Evolutionary conservation across 2,888 invertebrate genomes (phyloP), one percentile per base, ranked within the genome.

Genomic region (Idaea dimidiata): DNA sequence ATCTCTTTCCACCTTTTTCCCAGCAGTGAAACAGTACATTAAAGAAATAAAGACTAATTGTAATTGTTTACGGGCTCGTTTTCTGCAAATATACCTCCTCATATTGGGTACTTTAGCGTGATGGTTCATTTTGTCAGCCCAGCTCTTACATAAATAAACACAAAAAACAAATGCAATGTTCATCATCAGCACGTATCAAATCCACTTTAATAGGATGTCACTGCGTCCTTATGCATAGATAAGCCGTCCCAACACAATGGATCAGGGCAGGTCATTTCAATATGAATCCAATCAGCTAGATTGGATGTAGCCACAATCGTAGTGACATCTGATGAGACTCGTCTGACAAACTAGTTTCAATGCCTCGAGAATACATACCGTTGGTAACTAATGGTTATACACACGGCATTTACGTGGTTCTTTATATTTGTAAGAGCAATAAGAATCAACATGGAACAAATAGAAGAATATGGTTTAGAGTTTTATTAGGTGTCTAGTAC

Each of bases 261-360:
- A 43, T 43, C 43, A 43, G 77, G 75, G 71, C 73, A 70, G 79
- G 79, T 80, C 79, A 79, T 80, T 86, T 81, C 86, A 85, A 87
- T 86, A 82, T 83, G 81, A 82, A 85, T 79, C 84, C 88, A 88
- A 90, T 89, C 86, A 85, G 78, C 74, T 66, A 81, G 86, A 88
- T 24, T 86, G 84, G 80, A 86, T 76, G 78, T 72, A 66, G 66
- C 76, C 66, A 70, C 75, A 69, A 68, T 32, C 59, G 7, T 17
- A 18, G 67, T 63, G 54, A 63, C 63, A 66, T 62, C 60, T 63
- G 64, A 67, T 55, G n/a, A 73, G 70, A 65, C 66, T 71, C 69
- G 72, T 70, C 74, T 74, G 75, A 78, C 79, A 77, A 43, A 43
- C 43, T 14, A 43, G 43, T 43, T 43, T 10, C 43, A 78, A 77